phyloP scores from a whole-genome alignment of 2,888 invertebrate species.

The Anticlea derivata region DNA sequence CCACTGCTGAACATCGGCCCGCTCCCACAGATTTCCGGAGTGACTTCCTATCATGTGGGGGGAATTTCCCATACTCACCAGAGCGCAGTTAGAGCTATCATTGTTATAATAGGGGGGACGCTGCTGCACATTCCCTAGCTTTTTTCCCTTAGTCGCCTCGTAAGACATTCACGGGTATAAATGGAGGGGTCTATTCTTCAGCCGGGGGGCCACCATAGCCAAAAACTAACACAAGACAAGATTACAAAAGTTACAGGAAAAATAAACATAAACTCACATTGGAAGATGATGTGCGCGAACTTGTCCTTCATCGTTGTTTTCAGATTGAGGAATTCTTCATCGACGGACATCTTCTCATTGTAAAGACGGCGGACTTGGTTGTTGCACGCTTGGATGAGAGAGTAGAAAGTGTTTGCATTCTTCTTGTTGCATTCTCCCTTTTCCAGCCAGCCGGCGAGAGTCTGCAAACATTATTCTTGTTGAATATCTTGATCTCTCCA shows the following conservation, averaged over 20 bases:
- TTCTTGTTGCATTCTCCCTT: slow-evolving; percentile 96
- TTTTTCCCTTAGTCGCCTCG: no score
- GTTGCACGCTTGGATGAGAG: slow-evolving; percentile 96
- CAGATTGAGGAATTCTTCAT: slow-evolving; percentile 92
- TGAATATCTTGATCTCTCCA: background rate
- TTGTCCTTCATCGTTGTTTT: slow-evolving; percentile 91
- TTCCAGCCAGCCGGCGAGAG: slow-evolving; percentile 95
- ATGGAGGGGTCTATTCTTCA: no score
- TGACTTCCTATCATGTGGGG: no score
- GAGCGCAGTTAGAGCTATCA: no score
- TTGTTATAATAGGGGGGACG: no score
- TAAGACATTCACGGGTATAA: no score
- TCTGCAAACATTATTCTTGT: slow-evolving; percentile 64
- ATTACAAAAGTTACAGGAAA: background rate
- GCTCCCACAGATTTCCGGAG: no score
- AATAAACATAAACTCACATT: slow-evolving; percentile 89
- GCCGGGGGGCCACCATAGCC: no score
- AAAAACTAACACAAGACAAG: no score
- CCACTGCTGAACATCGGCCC: no score
- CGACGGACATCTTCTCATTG: slow-evolving; percentile 91
- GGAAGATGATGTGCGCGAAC: slow-evolving; percentile 91
- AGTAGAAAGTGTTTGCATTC: slow-evolving; percentile 95
- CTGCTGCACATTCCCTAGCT: no score
- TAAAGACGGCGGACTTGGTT: slow-evolving; percentile 94
- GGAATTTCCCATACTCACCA: no score